Conservation (phyloP, 2,113 vertebrate genomes). For the Podarcis raffonei region DNA sequence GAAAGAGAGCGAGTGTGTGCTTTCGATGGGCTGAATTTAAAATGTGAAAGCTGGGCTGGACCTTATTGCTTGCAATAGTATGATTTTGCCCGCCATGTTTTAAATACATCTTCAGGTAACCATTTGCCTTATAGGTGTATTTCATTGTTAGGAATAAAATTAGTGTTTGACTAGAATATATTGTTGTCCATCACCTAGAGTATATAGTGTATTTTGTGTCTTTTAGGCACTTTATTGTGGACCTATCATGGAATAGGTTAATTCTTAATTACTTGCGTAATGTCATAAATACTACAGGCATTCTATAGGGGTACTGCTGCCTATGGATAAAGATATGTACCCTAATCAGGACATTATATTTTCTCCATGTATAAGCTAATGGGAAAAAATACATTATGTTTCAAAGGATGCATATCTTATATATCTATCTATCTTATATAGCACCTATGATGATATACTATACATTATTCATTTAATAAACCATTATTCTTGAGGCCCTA, state of each 20-base stretch:
- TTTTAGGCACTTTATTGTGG: slow-evolving; percentile 92
- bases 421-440: slow-evolving; percentile 79
- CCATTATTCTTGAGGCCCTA: slow-evolving; percentile 99
- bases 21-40: slow-evolving; percentile 55
- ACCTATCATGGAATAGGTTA: slow-evolving; percentile 93
- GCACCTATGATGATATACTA: slow-evolving; percentile 80
- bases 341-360: slow-evolving; percentile 84
- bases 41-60: slow-evolving; percentile 49
- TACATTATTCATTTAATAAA: slow-evolving; percentile 87
- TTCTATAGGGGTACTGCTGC: slow-evolving; percentile 89
- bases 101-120: slow-evolving; percentile 92
- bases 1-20: slow-evolving; percentile 62
- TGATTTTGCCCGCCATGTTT: slow-evolving; percentile 83
- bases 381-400: slow-evolving; percentile 80
- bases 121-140: slow-evolving; percentile 94
- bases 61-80: slow-evolving; percentile 76
- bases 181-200: slow-evolving; percentile 81
- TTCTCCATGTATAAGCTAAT: slow-evolving; percentile 80
- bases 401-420: slow-evolving; percentile 76
- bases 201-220: slow-evolving; percentile 83
- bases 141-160: slow-evolving; percentile 82
- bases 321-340: slow-evolving; percentile 96
- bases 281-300: slow-evolving; percentile 89
- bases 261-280: slow-evolving; percentile 96
- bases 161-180: slow-evolving; percentile 77